Evolutionary conservation across 2,888 invertebrate species (phyloP).

Genomic region (Microplitis manilae): DNA sequence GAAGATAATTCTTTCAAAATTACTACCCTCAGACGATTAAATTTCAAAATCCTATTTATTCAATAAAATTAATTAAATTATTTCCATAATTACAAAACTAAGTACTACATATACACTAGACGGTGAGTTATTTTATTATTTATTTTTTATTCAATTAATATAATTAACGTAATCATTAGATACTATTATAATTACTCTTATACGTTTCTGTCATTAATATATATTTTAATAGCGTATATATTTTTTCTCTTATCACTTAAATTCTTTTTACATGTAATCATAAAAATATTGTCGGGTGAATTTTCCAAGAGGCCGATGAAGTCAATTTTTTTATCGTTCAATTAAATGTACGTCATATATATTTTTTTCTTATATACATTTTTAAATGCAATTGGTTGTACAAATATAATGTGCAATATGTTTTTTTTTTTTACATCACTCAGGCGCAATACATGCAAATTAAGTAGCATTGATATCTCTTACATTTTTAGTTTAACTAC

Average conservation of each 20-base stretch:
- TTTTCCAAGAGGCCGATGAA: not conserved
- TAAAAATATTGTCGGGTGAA: not conserved
- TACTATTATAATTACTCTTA: not conserved
- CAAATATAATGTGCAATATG: not conserved
- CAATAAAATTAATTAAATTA: conserved; percentile 11
- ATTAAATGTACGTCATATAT: not conserved
- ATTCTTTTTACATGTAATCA: not conserved
- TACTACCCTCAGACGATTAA: conserved; percentile 44
- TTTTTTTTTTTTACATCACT: not conserved
- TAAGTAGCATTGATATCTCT: not conserved
- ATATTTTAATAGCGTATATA: not conserved
- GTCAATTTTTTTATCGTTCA: not conserved
- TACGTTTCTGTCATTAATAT: not conserved
- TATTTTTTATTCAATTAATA: not conserved
- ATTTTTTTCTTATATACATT: not conserved
- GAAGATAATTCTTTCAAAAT: conserved; percentile 47
- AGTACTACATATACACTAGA: not conserved
- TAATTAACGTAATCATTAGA: not conserved
- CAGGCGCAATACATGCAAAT: conserved; percentile 1
- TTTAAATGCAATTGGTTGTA: not conserved
- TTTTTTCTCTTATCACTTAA: not conserved
- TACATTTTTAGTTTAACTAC: not conserved
- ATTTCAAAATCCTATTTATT: conserved; percentile 43
- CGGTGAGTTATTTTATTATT: not conserved
- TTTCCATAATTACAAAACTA: not conserved